These are phyloP conservation scores for Cetoscarus ocellatus DNA, from an alignment of 2,797 vertebrate genomes.

Conservation along the genomic window DNA sequence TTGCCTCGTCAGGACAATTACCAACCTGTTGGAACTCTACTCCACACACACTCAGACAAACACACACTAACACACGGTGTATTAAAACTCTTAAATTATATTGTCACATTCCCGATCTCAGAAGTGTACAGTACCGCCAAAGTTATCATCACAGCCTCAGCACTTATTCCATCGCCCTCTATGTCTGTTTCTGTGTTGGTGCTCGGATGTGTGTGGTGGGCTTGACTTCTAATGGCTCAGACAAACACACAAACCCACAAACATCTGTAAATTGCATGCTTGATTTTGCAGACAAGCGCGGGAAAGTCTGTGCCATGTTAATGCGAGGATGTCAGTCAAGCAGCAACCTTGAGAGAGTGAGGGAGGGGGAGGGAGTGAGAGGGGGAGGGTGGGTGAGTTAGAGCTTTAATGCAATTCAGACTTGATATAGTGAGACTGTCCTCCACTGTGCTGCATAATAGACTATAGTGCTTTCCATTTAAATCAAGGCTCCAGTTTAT, in stretches of 20 bases:
- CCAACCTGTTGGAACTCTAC: constrained; percentile 64
- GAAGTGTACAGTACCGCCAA: constrained; percentile 1
- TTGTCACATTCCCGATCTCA: constrained; percentile 39
- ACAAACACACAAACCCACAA: not conserved
- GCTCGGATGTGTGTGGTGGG: not conserved
- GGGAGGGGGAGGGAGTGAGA: not conserved
- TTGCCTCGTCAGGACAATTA: constrained; percentile 69
- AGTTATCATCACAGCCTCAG: constrained; percentile 25
- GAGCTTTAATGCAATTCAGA: constrained; percentile 52
- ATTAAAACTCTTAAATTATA: constrained; percentile 53
- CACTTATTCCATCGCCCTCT: not conserved
- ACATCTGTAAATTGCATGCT: not conserved
- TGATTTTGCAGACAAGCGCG: constrained; percentile 10
- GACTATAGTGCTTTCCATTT: constrained; percentile 70
- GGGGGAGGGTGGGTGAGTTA: not conserved
- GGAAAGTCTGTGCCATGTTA: constrained; percentile 2
- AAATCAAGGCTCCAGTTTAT: constrained; percentile 70
- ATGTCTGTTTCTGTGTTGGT: not conserved
- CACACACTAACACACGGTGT: constrained; percentile 10
- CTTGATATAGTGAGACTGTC: constrained; percentile 63
- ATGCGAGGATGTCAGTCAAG: constrained; percentile 17
- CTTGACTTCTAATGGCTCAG: not conserved
- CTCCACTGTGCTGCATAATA: constrained; percentile 55
- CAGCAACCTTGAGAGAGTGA: constrained; percentile 30
- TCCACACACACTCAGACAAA: constrained; percentile 12